phyloP scores from a whole-genome alignment of 2,113 vertebrate genomes.

The Xerus inauris region DNA sequence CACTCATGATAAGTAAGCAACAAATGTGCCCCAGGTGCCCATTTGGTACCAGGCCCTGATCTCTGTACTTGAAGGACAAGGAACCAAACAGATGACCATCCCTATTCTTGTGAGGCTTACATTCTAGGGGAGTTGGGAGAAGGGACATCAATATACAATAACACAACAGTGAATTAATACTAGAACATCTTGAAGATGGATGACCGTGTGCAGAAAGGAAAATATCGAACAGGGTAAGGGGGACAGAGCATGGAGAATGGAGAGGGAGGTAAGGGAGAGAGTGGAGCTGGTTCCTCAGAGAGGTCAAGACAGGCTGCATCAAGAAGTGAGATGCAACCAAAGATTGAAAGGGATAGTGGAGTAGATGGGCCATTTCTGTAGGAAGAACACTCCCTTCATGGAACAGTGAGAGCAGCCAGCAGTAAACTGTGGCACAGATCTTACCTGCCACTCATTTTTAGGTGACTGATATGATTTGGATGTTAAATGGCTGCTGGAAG shows the following conservation, averaged over 20 bases:
- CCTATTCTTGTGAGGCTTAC: fast-evolving
- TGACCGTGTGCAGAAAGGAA: background rate
- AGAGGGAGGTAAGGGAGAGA: background rate
- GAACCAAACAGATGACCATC: background rate
- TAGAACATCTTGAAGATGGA: background rate
- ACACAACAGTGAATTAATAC: background rate
- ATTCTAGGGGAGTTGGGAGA: background rate
- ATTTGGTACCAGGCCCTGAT: no score
- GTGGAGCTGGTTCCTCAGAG: fast-evolving
- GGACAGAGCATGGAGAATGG: background rate
- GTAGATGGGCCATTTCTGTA: background rate
- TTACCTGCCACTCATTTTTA: background rate
- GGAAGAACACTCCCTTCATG: background rate
- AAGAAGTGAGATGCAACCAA: background rate
- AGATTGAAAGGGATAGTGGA: background rate
- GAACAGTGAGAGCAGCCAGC: background rate
- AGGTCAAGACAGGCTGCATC: background rate
- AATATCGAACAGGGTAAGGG: background rate
- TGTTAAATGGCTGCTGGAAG: background rate
- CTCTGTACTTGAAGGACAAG: background rate
- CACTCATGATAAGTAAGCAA: background rate
- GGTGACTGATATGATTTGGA: background rate
- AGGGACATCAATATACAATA: background rate
- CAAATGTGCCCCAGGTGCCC: background rate
- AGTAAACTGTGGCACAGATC: background rate